Evolutionary conservation across 2,113 vertebrate species (phyloP), one percentile per base, ranked within the genome.

Genomic region (Sylvietta virens): DNA sequence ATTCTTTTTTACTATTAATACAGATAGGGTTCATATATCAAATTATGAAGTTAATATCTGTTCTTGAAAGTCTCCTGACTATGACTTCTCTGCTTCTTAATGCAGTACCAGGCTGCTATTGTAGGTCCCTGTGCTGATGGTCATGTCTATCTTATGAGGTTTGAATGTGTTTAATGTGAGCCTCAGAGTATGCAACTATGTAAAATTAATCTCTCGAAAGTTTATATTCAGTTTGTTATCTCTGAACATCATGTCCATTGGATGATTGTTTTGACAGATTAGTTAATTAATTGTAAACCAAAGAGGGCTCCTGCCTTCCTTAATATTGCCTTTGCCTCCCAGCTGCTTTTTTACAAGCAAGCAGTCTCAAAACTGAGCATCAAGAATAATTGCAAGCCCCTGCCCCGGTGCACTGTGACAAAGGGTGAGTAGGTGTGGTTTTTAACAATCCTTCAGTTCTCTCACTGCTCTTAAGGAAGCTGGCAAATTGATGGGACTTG

Each of bases 331-430:
- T 79, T 71, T 88, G 17, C 22, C 20, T 78, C 21, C 44, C 67
- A 71, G 35, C 31, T 66, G 42, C 7, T 60, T 56, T 65, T 89
- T 84, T 48, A 15, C 19, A 35, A 72, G 48, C 31, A 47, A 84
- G 31, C 12, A 70, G 19, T 31, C 45, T 84, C 26, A 67, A 77
- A 90, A 50, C 37, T 44, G 61, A 35, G 20, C 1, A 0, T 65
- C 18, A 35, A 31, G 26, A 65, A 11, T 33, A 33, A 65, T 69
- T 1, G 0, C 9, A 65, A 83, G 27, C 35, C 7, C 8, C 11
- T 83, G 39, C 13, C 22, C 8, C 0, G 0, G 6, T 30, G 33
- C 7, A 3, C 17, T 30, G 21, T 57, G 45, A 17, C 54, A 61
- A 19, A 58, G 15, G 26, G 5, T 39, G 37, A 58, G 45, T 11